These are phyloP conservation scores for Naso thynnoides DNA, from an alignment of 2,797 vertebrate species.

Conservation along the genomic window DNA sequence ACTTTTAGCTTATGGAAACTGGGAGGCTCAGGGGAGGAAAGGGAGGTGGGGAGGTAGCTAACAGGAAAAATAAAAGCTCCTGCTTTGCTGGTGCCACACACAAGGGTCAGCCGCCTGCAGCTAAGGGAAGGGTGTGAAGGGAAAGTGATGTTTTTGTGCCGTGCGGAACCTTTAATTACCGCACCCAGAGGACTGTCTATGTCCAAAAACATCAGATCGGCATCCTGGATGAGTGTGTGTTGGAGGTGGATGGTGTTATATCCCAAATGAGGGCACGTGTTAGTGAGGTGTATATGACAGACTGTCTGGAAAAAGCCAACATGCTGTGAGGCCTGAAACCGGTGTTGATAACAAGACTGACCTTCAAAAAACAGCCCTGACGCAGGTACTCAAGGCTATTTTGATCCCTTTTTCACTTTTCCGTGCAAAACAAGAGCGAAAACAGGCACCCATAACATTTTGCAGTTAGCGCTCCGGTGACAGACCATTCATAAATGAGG, in stretches of 20 bases:
- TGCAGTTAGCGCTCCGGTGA: conserved; percentile 55
- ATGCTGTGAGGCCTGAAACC: conserved; percentile 26
- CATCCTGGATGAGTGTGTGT: conserved; percentile 69
- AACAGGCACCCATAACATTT: conserved; percentile 43
- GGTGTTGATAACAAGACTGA: conserved; percentile 61
- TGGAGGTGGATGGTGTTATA: conserved; percentile 26
- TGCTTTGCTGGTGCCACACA: conserved; percentile 37
- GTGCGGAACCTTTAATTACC: conserved; percentile 62
- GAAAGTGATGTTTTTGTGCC: conserved; percentile 64
- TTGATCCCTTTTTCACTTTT: conserved; percentile 41
- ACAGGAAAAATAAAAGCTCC: conserved; percentile 67
- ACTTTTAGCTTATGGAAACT: conserved; percentile 74
- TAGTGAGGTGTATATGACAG: conserved; percentile 20
- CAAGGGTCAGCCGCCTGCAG: conserved; percentile 58
- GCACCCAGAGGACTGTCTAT: conserved; percentile 61
- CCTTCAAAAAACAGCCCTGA: conserved; percentile 59
- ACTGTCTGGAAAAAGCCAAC: conserved; percentile 27
- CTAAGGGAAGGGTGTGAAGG: conserved; percentile 66
- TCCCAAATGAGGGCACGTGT: conserved; percentile 39
- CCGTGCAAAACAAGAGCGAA: conserved; percentile 50
- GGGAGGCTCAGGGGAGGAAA: conserved; percentile 46
- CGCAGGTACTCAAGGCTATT: conserved; percentile 42
- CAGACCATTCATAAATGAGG: conserved; percentile 62
- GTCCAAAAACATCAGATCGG: conserved; percentile 66
- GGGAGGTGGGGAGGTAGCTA: conserved; percentile 26